Conservation (phyloP, 2,797 vertebrate genomes). For the Protosalanx chinensis region DNA sequence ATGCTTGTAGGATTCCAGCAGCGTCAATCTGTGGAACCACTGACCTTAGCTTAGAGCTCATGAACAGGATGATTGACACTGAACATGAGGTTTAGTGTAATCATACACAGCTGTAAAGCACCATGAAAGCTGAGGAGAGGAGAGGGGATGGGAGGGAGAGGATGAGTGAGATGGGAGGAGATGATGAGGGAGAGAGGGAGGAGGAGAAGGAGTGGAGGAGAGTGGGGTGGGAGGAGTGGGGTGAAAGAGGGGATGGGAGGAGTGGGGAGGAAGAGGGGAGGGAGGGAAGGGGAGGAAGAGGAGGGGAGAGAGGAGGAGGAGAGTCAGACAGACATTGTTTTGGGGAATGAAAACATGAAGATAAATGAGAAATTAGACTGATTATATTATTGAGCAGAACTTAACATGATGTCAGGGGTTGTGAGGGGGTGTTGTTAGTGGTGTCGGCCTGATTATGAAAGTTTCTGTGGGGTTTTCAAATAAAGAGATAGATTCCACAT, state of each 20-base stretch:
- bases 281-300: not conserved
- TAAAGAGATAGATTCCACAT: conserved; percentile 44
- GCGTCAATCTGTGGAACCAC: no score
- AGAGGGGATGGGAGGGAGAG: not conserved
- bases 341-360: not conserved
- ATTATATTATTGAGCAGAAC: conserved; percentile 8
- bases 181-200: not conserved
- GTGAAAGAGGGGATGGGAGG: not conserved
- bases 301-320: not conserved
- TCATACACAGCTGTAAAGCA: no score
- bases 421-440: conserved; percentile 23
- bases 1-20: no score
- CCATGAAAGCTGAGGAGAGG: no score
- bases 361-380: not conserved
- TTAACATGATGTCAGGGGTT: not conserved
- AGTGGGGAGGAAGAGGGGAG: not conserved
- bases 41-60: no score
- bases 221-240: not conserved
- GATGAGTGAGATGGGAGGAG: no score
- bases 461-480: conserved; percentile 54
- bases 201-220: not conserved
- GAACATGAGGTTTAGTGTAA: no score
- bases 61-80: no score
- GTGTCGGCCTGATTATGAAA: conserved; percentile 47
- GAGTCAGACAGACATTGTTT: no score